phyloP scores from a whole-genome alignment of 2,113 vertebrate species.

The Cryptoleucopteryx plumbea region DNA sequence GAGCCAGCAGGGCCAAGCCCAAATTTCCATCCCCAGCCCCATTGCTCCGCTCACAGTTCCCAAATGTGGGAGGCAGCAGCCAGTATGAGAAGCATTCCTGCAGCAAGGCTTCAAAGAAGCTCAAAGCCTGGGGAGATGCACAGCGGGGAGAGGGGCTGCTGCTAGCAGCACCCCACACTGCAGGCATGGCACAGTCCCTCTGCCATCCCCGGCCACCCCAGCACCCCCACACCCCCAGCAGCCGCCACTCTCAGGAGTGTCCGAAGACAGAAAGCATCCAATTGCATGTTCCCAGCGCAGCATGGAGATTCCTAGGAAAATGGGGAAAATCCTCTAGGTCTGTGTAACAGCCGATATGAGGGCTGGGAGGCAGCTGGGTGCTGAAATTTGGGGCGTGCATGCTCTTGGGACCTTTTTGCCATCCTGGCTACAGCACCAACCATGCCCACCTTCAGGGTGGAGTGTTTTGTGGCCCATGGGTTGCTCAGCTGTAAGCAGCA shows the following conservation, averaged over 20 bases:
- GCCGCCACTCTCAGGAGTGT: fast-evolving
- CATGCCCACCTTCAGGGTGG: not conserved
- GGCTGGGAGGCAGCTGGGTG: not conserved
- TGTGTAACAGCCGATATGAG: fast-evolving
- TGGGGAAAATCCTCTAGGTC: not conserved
- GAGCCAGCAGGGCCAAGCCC: not conserved
- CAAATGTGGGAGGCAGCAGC: not conserved
- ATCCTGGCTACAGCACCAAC: not conserved
- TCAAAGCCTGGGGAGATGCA: not conserved
- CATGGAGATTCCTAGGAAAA: not conserved
- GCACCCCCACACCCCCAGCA: not conserved
- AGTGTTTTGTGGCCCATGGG: fast-evolving
- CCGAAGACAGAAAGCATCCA: fast-evolving
- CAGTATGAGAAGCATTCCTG: not conserved
- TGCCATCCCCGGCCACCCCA: not conserved
- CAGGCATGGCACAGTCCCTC: fast-evolving
- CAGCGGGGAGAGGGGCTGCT: not conserved
- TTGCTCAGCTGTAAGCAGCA: not conserved
- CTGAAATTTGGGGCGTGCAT: not conserved
- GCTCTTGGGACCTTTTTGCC: not conserved
- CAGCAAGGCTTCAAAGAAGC: not conserved
- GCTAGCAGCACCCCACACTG: not conserved
- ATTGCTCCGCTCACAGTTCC: not conserved
- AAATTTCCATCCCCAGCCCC: not conserved
- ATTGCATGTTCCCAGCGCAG: not conserved